Conservation (phyloP, 2,113 vertebrate species). For the Enhydra lutris region DNA sequence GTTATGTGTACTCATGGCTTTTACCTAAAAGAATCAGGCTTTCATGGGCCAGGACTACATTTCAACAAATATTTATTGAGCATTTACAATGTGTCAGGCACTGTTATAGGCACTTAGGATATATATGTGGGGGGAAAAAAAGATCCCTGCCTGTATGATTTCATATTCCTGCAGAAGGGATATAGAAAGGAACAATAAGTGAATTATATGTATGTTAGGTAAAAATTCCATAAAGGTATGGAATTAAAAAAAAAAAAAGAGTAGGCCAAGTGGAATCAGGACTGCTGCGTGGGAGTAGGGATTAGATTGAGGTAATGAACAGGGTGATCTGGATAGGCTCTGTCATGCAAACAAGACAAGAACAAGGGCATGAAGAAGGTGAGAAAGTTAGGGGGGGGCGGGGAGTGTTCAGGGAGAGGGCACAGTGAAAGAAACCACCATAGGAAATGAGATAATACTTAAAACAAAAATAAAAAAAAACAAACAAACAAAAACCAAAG, state of each 20-base stretch:
- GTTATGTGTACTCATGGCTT: neutral
- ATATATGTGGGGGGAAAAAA: neutral
- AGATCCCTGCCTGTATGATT: neutral
- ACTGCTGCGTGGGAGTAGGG: neutral
- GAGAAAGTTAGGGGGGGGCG: neutral
- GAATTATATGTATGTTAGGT: neutral
- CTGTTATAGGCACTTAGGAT: neutral
- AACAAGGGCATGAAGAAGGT: neutral
- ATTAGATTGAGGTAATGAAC: neutral
- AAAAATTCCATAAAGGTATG: neutral
- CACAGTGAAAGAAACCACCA: neutral
- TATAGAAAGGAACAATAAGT: neutral
- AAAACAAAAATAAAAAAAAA: neutral
- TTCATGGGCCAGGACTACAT: neutral
- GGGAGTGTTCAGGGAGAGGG: neutral
- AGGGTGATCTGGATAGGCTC: neutral
- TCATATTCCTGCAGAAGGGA: neutral
- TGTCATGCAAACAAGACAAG: neutral
- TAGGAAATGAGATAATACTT: neutral
- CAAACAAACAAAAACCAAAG: neutral
- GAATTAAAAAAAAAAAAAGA: neutral
- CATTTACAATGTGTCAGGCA: conserved; percentile 26
- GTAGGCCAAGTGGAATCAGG: neutral
- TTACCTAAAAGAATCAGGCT: neutral
- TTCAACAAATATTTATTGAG: neutral